Evolutionary conservation across 2,113 vertebrate species (phyloP).

Genomic region (Neodon shergylaensis): DNA sequence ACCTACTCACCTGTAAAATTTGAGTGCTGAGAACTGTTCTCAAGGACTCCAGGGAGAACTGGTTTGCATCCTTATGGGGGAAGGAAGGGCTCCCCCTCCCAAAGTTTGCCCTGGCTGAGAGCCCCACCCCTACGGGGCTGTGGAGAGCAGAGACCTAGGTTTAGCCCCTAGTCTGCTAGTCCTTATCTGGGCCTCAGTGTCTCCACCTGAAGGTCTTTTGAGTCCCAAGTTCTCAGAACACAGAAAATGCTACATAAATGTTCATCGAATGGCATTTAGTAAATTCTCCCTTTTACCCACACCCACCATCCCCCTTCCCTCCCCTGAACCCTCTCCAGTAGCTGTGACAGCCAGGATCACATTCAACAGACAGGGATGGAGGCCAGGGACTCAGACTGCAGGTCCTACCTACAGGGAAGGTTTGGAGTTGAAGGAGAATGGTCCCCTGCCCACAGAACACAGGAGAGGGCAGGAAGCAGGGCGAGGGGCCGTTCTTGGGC

Average conservation of each 20-base stretch:
- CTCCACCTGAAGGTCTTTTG: not conserved
- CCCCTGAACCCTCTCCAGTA: no score
- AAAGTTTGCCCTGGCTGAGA: not conserved
- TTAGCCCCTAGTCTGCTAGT: not conserved
- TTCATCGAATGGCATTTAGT: rapidly evolving
- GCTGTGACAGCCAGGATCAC: no score
- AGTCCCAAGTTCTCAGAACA: not conserved
- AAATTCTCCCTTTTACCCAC: no score
- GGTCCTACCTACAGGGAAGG: not conserved
- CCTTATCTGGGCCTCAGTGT: not conserved
- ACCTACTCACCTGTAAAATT: not conserved
- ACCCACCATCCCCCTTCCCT: not conserved
- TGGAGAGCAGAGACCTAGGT: not conserved
- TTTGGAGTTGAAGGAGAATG: not conserved
- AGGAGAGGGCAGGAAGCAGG: not conserved
- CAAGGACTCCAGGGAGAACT: not conserved
- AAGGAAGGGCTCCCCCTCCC: rapidly evolving
- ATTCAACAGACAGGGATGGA: not conserved
- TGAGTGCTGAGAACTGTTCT: rapidly evolving
- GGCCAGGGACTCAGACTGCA: not conserved
- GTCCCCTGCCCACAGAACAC: not conserved
- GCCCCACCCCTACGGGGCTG: rapidly evolving
- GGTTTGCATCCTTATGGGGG: not conserved
- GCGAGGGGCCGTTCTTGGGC: not conserved
- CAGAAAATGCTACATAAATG: not conserved